These are phyloP conservation scores for Anoplolepis gracilipes DNA, from an alignment of 1,140 invertebrate species.

Conservation along the genomic window DNA sequence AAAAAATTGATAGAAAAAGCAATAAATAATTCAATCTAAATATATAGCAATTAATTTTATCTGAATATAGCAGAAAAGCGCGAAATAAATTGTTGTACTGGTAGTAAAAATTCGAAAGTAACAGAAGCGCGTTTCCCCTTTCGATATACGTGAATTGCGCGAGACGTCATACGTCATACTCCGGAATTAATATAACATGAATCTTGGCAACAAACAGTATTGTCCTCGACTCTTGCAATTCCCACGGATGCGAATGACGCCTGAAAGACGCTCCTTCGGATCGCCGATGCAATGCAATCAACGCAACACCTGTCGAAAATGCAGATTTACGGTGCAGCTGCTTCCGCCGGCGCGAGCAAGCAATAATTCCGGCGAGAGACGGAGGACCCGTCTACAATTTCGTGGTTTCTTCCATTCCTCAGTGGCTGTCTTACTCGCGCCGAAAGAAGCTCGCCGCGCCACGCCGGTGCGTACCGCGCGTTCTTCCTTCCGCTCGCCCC, in stretches of 20 bases:
- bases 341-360: conserved; percentile 70
- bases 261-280: conserved; percentile 51
- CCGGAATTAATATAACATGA: conserved; percentile 31
- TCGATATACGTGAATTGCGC: neutral
- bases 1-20: neutral
- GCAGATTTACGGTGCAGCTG: conserved; percentile 78
- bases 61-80: neutral
- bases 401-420: conserved; percentile 70
- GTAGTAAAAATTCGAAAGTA: neutral
- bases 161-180: neutral
- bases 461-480: neutral
- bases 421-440: conserved; percentile 21
- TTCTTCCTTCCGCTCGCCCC: conserved; percentile 9
- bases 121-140: neutral
- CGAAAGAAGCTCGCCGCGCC: neutral
- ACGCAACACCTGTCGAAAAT: conserved; percentile 78
- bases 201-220: conserved; percentile 31
- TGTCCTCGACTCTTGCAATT: conserved; percentile 41
- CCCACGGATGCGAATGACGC: conserved; percentile 30
- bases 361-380: conserved; percentile 71
- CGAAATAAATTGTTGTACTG: neutral
- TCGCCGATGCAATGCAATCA: conserved; percentile 70
- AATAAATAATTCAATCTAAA: neutral
- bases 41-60: too few species aligned
- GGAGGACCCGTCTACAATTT: conserved; percentile 69